These are phyloP conservation scores for Dryadula phaetusa DNA, from an alignment of 2,888 invertebrate species.

Conservation along the genomic window DNA sequence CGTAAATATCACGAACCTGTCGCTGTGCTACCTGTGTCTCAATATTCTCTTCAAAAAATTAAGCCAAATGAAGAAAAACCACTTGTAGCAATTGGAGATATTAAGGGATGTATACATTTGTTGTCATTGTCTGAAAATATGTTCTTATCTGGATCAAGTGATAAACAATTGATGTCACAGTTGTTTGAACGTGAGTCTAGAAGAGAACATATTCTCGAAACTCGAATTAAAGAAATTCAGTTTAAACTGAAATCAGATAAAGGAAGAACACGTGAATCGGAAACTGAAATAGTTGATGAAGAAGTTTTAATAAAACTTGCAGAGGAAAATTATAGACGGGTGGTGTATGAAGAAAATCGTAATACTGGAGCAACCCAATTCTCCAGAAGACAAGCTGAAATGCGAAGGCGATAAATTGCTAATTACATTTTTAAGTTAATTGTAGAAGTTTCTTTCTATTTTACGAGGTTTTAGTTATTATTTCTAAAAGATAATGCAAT, in stretches of 20 bases:
- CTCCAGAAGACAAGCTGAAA: slow-evolving; percentile 27
- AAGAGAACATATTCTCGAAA: slow-evolving; percentile 94
- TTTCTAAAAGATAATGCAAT: background rate
- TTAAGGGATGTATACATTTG: slow-evolving; percentile 86
- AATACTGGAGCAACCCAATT: slow-evolving; percentile 41
- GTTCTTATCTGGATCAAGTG: slow-evolving; percentile 86
- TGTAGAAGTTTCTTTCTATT: background rate
- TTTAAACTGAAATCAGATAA: slow-evolving; percentile 78
- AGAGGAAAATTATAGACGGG: slow-evolving; percentile 74
- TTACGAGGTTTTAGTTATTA: background rate
- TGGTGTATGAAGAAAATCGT: slow-evolving; percentile 58
- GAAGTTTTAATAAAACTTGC: slow-evolving; percentile 52
- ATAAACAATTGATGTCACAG: slow-evolving; percentile 87
- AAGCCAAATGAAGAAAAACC: slow-evolving; percentile 86
- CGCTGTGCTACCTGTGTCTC: slow-evolving; percentile 84
- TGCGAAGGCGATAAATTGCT: slow-evolving; percentile 43
- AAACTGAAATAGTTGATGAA: slow-evolving; percentile 49
- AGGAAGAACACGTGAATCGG: slow-evolving; percentile 56
- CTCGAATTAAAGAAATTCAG: slow-evolving; percentile 91
- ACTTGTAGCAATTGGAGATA: slow-evolving; percentile 86
- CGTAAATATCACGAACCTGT: slow-evolving; percentile 88
- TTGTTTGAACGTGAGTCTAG: slow-evolving; percentile 93
- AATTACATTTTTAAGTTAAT: background rate
- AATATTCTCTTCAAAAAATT: slow-evolving; percentile 82
- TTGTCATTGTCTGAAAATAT: slow-evolving; percentile 87